Conservation (phyloP, 2,888 invertebrate genomes). For the Neoascia interrupta region DNA sequence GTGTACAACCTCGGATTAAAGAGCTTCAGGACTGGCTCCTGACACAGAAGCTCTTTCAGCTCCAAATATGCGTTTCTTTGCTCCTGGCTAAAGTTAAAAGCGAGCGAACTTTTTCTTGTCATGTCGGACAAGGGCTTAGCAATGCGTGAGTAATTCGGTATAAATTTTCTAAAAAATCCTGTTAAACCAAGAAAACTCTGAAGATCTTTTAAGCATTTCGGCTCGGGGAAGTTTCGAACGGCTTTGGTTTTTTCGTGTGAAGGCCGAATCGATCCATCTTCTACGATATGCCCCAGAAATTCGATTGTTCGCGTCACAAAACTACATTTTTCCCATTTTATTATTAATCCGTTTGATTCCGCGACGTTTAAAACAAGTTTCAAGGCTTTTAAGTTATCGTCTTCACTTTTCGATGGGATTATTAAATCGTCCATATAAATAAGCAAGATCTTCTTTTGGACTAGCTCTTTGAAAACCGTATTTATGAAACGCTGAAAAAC, state of each 20-base stretch:
- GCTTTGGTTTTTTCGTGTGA: conserved; percentile 14
- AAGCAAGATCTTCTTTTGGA: neutral
- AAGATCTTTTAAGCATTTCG: conserved; percentile 9
- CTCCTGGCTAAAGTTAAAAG: conserved; percentile 68
- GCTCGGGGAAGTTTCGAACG: conserved; percentile 19
- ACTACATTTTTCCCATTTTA: conserved; percentile 23
- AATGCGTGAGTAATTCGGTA: conserved; percentile 1
- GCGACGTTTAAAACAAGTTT: neutral
- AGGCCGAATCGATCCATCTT: no score
- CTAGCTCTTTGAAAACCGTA: neutral
- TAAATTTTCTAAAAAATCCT: conserved; percentile 16
- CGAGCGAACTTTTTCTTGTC: neutral
- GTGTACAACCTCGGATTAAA: conserved; percentile 69
- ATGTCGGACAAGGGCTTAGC: conserved; percentile 26
- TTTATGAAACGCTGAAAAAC: neutral
- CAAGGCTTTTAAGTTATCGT: conserved; percentile 42
- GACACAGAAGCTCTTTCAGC: conserved; percentile 18
- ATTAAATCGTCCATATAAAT: conserved; percentile 8
- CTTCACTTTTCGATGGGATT: conserved; percentile 3
- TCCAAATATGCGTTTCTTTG: conserved; percentile 68
- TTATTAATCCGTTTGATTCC: neutral
- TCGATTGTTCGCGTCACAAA: conserved; percentile 8
- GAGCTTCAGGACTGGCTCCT: conserved; percentile 70
- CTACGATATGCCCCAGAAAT: no score
- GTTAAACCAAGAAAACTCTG: conserved; percentile 12